Percentiles rank a stretch among this genome's conserved stretches.
phyloP scores from a whole-genome alignment of 1,140 invertebrate species.

The Drosophila pseudoobscura region DNA sequence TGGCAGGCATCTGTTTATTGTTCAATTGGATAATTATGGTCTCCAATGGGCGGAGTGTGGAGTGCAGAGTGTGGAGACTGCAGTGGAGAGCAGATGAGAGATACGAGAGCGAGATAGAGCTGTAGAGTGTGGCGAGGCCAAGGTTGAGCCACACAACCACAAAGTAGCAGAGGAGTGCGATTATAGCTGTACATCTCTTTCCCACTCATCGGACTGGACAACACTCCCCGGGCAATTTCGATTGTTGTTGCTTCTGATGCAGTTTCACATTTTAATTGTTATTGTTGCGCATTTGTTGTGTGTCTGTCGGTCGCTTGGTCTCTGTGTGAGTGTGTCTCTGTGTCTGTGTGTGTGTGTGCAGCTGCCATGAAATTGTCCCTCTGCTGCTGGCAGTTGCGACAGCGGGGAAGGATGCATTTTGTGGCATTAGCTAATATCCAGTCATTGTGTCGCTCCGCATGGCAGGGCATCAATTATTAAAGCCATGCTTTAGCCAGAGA shows the following conservation, averaged over 20 bases:
- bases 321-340: slow-evolving; percentile 30
- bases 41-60: slow-evolving; percentile 24
- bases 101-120: background rate
- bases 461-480: slow-evolving; percentile 67
- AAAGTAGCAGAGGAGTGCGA: background rate
- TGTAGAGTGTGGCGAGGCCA: slow-evolving; percentile 27
- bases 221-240: slow-evolving; percentile 23
- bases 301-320: slow-evolving; percentile 20
- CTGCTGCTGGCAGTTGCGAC: slow-evolving; percentile 25
- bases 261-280: slow-evolving; percentile 73
- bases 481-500: slow-evolving; percentile 42
- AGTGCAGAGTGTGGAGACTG: slow-evolving; percentile 1
- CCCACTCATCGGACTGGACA: background rate
- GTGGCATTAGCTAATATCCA: slow-evolving; percentile 75
- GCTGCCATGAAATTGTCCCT: slow-evolving; percentile 71
- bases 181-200: background rate
- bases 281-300: slow-evolving; percentile 73
- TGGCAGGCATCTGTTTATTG: slow-evolving; percentile 76
- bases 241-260: slow-evolving; percentile 51
- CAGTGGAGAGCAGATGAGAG: background rate
- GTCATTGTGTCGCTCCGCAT: slow-evolving; percentile 42
- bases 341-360: slow-evolving; percentile 35
- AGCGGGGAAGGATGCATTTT: slow-evolving; percentile 64
- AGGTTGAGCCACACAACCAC: slow-evolving; percentile 40
- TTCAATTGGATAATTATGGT: slow-evolving; percentile 81